Conservation (phyloP, 2,797 vertebrate genomes). For the Glyptemys insculpta region DNA sequence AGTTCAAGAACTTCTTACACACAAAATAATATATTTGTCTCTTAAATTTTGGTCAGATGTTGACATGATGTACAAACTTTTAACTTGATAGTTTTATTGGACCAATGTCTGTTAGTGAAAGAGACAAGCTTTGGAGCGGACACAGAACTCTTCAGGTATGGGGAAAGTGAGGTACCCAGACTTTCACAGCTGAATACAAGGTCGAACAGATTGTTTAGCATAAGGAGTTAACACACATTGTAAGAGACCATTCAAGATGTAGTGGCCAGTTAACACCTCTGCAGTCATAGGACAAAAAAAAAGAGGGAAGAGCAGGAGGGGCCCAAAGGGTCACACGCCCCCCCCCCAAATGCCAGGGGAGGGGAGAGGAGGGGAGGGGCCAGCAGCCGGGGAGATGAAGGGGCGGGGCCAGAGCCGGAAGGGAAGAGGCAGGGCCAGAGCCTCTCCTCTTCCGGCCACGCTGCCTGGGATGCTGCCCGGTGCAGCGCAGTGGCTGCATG, state of each 20-base stretch:
- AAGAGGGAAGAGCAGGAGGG: no score
- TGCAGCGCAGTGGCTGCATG: no score
- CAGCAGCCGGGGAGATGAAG: no score
- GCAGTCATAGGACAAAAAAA: not conserved
- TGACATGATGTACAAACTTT: not conserved
- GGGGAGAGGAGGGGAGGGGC: no score
- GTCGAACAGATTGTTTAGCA: not conserved
- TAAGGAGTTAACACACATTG: not conserved
- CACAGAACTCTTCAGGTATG: not conserved
- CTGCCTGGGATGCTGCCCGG: no score
- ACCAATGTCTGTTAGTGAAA: not conserved
- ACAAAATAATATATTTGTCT: conserved; percentile 2
- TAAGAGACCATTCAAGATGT: not conserved
- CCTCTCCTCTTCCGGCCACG: no score
- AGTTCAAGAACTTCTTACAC: conserved; percentile 29
- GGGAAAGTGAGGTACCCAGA: not conserved
- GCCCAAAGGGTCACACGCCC: no score
- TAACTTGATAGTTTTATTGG: not conserved
- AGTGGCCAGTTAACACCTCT: not conserved
- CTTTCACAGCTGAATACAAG: no score
- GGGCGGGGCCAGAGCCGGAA: no score
- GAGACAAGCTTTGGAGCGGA: not conserved
- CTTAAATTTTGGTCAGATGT: conserved; percentile 3
- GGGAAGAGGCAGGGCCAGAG: no score
- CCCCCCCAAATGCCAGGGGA: no score